phyloP scores from a whole-genome alignment of 2,888 invertebrate genomes.

The Rhopalosiphum nymphaeae region DNA sequence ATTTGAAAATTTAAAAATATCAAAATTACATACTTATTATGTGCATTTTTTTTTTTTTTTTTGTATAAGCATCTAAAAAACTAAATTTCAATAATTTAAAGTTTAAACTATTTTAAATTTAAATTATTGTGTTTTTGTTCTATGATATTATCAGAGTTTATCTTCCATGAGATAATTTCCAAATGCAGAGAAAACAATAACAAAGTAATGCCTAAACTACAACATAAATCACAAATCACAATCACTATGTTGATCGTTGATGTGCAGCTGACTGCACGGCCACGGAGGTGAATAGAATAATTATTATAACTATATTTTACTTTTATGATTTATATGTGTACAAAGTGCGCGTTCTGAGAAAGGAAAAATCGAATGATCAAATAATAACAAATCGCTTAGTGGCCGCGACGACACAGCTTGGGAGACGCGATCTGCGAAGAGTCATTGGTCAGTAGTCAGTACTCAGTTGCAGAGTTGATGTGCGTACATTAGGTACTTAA shows the following conservation, averaged over 20 bases:
- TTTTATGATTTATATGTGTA: not conserved
- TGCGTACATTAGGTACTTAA: not conserved
- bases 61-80: no score
- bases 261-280: slow-evolving; percentile 5
- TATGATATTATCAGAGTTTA: slow-evolving; percentile 15
- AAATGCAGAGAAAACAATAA: slow-evolving; percentile 44
- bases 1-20: no score
- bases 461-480: not conserved
- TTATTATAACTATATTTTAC: not conserved
- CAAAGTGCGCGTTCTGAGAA: not conserved
- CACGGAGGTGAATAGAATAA: slow-evolving; percentile 19
- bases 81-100: not conserved
- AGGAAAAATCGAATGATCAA: not conserved
- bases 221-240: not conserved
- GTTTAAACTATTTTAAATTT: not conserved
- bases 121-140: not conserved
- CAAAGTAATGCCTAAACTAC: slow-evolving; percentile 22
- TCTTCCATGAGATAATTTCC: slow-evolving; percentile 46
- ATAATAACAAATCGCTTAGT: not conserved
- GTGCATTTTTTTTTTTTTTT: no score
- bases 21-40: no score
- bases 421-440: not conserved
- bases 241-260: not conserved
- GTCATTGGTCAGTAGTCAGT: not conserved
- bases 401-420: not conserved